Base-by-base conservation (phyloP, 2,113 vertebrate genomes). In the Triplophysa dalaica region DNA sequence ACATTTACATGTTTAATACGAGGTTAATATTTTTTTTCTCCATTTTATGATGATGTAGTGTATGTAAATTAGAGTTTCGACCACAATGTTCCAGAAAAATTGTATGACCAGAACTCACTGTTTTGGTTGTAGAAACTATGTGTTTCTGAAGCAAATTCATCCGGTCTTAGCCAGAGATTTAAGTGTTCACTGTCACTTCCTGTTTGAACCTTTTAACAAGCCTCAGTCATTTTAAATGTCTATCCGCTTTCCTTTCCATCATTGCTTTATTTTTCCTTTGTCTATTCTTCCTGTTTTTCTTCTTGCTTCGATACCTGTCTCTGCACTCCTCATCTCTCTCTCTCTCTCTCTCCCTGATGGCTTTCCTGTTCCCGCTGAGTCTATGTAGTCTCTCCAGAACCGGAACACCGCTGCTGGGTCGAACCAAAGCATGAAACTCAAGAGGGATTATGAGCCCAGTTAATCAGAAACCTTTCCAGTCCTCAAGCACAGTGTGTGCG, bases 401-500 rank as follows among this genome's bases (percentile, higher is more conserved):
- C 81, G 78, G 81, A 85, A 80, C 48, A 76, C 75, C 58, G 52
- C 62, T 48, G 62, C 74, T 76, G 64, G 70, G 61, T 58, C 43
- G 65, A 67, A 69, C 81, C 52, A 26, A 62, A 72, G 41, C 50
- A 56, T 76, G 52, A 72, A 74, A 75, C 79, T 80, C 52, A 70
- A 85, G 81, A 83, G 84, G 81, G 81, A 85, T 85, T 85, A 83
- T 77, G 70, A 61, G 74, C 72, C 63, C 68, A 61, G 79, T 70
- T 84, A 84, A 84, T 84, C 82, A 78, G 38, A 76, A 66, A 70
- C 84, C 69, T 67, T 64, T 70, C 81, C 76, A 62, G 70, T 79
- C 63, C 43, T 50, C 41, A 61, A 81, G 69, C 77, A 58, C 68
- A 75, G 78, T 61, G 81, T 78, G 63, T 61, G 66, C 78, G 81